These are phyloP conservation scores for Andrena cerasifolii DNA, from an alignment of 1,140 invertebrate species.

Conservation along the genomic window DNA sequence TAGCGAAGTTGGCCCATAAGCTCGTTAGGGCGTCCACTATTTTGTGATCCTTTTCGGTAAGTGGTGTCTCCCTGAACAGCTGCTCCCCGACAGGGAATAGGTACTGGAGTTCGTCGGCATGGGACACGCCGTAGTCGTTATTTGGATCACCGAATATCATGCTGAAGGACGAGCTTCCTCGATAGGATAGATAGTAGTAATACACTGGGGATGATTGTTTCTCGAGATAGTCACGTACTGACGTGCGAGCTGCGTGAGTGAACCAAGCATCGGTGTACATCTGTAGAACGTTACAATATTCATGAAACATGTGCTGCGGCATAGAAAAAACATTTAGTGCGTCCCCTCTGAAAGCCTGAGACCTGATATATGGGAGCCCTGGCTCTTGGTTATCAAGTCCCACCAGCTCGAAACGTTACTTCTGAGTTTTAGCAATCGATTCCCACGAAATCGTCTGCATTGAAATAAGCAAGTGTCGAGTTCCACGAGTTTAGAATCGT, in stretches of 20 bases:
- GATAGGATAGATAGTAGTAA: constrained; percentile 87
- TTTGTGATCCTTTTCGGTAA: constrained; percentile 80
- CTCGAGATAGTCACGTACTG: constrained; percentile 82
- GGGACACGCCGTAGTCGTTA: constrained; percentile 86
- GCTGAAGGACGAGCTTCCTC: constrained; percentile 86
- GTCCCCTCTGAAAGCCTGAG: too few species aligned
- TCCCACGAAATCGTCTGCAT: too few species aligned
- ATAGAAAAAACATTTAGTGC: too few species aligned
- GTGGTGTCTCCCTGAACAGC: constrained; percentile 81
- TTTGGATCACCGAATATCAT: constrained; percentile 85
- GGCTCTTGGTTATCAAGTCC: too few species aligned
- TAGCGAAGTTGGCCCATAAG: constrained; percentile 89
- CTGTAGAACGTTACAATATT: constrained; percentile 74
- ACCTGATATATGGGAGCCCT: too few species aligned
- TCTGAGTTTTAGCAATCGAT: too few species aligned
- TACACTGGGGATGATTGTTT: constrained; percentile 82
- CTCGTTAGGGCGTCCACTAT: constrained; percentile 83
- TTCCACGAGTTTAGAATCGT: too few species aligned
- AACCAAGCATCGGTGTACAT: constrained; percentile 89
- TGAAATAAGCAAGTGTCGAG: too few species aligned
- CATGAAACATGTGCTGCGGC: too few species aligned
- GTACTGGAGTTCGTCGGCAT: constrained; percentile 89
- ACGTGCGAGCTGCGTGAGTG: constrained; percentile 83
- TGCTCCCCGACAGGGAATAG: constrained; percentile 86
- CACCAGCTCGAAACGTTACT: too few species aligned